A percentile compares a stretch with the other conserved stretches of the same genome.
Conservation (phyloP, 2,888 invertebrate genomes). For the Dyspetes luteomarginatus region DNA sequence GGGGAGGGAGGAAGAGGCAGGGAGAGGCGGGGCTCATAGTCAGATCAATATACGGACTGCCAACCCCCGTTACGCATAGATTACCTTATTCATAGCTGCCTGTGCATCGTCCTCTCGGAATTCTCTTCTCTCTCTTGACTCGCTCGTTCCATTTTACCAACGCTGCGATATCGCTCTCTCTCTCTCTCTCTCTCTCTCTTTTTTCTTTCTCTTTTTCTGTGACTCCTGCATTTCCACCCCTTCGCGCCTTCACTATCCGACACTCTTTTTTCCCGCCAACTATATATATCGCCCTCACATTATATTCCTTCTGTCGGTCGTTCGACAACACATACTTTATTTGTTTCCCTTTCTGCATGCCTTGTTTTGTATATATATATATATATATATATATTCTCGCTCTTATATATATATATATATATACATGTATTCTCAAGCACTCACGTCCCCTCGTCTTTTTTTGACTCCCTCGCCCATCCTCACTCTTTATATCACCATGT, state of each 20-base stretch:
- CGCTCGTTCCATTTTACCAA: slow-evolving; percentile 16
- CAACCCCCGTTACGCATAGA: slow-evolving; percentile 77
- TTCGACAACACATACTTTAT: slow-evolving; percentile 11
- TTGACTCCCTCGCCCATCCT: not conserved
- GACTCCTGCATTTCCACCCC: slow-evolving; percentile 30
- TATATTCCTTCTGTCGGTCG: slow-evolving; percentile 44
- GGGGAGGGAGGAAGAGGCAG: too few relatives aligned
- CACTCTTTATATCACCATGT: not conserved
- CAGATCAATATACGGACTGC: slow-evolving; percentile 80
- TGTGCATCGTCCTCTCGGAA: slow-evolving; percentile 63
- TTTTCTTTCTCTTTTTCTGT: slow-evolving; percentile 49
- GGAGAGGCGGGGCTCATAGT: slow-evolving; percentile 74
- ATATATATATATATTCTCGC: not conserved
- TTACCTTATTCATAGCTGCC: slow-evolving; percentile 78
- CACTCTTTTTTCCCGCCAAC: not conserved
- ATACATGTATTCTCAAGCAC: not conserved
- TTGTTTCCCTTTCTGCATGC: not conserved
- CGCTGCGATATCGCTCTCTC: slow-evolving; percentile 2
- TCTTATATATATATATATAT: not conserved
- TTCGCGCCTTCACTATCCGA: slow-evolving; percentile 18
- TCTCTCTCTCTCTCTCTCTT: slow-evolving; percentile 4
- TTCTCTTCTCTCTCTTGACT: slow-evolving; percentile 26
- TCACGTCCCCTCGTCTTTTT: not conserved
- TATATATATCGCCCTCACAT: not conserved
- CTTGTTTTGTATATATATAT: not conserved